These are phyloP conservation scores for Drosophila pallidifrons DNA, from an alignment of 1,140 invertebrate species.

Conservation along the genomic window DNA sequence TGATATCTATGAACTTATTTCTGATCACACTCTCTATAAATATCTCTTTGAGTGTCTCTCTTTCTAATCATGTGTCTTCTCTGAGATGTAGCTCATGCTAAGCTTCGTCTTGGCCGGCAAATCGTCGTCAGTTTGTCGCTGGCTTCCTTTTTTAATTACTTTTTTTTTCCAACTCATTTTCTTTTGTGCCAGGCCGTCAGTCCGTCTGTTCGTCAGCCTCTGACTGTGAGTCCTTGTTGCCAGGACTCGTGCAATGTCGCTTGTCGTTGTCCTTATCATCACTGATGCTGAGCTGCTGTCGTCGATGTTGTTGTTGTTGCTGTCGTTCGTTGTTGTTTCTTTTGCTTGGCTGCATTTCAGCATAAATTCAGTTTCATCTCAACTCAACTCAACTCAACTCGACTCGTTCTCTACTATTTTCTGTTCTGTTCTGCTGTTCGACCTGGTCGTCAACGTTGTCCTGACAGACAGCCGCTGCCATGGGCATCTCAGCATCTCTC, in stretches of 20 bases:
- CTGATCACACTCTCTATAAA: neutral
- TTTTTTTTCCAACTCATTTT: constrained; percentile 80
- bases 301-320: constrained; percentile 28
- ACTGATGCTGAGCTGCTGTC: constrained; percentile 6
- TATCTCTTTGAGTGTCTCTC: neutral
- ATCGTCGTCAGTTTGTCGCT: neutral
- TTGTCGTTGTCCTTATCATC: constrained; percentile 49
- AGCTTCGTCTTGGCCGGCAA: constrained; percentile 12
- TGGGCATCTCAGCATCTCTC: constrained; percentile 39
- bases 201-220: constrained; percentile 33
- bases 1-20: neutral
- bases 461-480: constrained; percentile 73
- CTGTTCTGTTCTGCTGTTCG: neutral
- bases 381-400: constrained; percentile 44
- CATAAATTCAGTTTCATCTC: constrained; percentile 83
- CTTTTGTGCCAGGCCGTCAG: constrained; percentile 67
- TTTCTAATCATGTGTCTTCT: neutral
- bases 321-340: constrained; percentile 49
- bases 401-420: constrained; percentile 10
- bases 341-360: constrained; percentile 80
- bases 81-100: constrained; percentile 3
- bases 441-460: constrained; percentile 41
- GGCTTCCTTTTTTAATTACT: constrained; percentile 73
- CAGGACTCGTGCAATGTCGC: constrained; percentile 45
- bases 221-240: constrained; percentile 64